Evolutionary conservation across 37 sponge, comb jelly and placozoan species (phyloP).

Genomic region (Eunapius fragilis): DNA sequence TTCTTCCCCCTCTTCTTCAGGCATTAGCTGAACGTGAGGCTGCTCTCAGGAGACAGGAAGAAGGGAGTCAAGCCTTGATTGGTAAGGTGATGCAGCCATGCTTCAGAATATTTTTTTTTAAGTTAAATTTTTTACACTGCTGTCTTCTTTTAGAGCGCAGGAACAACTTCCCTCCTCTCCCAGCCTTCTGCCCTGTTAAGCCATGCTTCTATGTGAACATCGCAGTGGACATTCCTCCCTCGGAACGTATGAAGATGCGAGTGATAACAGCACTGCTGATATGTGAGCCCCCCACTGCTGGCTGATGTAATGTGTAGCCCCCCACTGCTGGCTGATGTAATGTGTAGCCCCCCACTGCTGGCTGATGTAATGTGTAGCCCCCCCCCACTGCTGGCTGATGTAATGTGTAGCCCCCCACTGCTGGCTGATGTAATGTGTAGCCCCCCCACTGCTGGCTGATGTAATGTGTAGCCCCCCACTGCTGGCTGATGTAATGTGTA

Average conservation of each 20-base stretch:
- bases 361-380: too few relatives aligned
- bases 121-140: too few relatives aligned
- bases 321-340: too few relatives aligned
- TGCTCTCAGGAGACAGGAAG: neutral
- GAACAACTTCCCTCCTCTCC: slow-evolving; percentile 94
- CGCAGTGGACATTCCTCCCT: slow-evolving; percentile 81
- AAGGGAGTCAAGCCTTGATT: neutral
- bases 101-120: too few relatives aligned
- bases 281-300: slow-evolving; percentile 34
- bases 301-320: too few relatives aligned
- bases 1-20: neutral
- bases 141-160: slow-evolving; percentile 63
- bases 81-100: neutral
- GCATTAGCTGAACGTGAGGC: neutral
- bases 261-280: slow-evolving; percentile 41
- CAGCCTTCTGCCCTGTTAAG: slow-evolving; percentile 76
- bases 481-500: too few relatives aligned
- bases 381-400: too few relatives aligned
- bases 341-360: too few relatives aligned
- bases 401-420: too few relatives aligned
- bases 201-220: slow-evolving; percentile 96
- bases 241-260: slow-evolving; percentile 71
- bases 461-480: too few relatives aligned
- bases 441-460: too few relatives aligned
- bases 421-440: too few relatives aligned